A percentile compares a stretch with the other conserved stretches of the same genome.
Evolutionary conservation across 2,888 invertebrate genomes (phyloP).

Genomic region (Plebejus argus): DNA sequence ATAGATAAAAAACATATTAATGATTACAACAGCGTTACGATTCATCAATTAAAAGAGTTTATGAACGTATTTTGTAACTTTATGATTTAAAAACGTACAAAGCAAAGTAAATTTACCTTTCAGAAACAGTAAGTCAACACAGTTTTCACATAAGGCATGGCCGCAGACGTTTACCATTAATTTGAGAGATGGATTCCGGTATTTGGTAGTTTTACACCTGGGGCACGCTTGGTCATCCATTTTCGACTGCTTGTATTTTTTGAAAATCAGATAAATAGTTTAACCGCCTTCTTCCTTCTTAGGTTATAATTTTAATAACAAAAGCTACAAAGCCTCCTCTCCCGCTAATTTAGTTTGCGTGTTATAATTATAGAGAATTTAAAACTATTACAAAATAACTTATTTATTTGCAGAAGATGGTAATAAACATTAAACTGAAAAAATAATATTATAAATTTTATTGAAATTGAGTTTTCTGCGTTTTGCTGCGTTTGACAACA

Average conservation of each 20-base stretch:
- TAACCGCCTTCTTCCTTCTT: neutral
- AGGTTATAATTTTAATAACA: neutral
- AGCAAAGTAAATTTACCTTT: slow-evolving; percentile 84
- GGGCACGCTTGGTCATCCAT: slow-evolving; percentile 96
- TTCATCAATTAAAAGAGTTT: too few relatives aligned
- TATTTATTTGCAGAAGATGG: neutral
- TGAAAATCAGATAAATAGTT: neutral
- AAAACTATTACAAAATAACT: neutral
- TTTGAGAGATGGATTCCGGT: slow-evolving; percentile 97
- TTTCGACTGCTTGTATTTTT: slow-evolving; percentile 2
- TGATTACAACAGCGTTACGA: neutral
- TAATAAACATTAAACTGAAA: too few relatives aligned
- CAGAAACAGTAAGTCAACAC: slow-evolving; percentile 96
- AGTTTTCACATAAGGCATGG: slow-evolving; percentile 98
- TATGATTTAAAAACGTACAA: neutral
- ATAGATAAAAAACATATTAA: slow-evolving; percentile 49
- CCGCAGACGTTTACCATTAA: slow-evolving; percentile 99
- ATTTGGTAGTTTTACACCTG: slow-evolving; percentile 97
- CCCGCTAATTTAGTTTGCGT: neutral
- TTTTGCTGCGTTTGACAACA: too few relatives aligned
- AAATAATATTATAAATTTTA: neutral
- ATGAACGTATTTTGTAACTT: too few relatives aligned
- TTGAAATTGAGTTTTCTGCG: neutral
- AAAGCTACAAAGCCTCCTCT: neutral
- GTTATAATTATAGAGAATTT: neutral